Base-by-base conservation (phyloP, 2,888 invertebrate genomes). In the Gastracanthus pulcherrimus region DNA sequence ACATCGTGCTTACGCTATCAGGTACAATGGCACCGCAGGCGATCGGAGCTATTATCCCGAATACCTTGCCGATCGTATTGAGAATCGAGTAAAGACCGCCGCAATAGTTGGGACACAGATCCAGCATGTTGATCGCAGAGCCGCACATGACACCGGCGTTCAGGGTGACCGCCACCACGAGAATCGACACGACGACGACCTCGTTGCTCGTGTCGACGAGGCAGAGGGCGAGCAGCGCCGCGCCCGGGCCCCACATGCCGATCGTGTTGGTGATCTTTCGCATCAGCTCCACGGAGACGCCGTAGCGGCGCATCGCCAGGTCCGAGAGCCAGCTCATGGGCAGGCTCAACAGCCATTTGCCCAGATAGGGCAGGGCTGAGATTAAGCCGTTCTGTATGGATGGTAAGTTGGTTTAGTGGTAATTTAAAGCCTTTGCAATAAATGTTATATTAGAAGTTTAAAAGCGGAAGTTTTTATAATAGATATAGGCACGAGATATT, bases 351-450 rank as follows among this genome's bases (percentile, higher is more conserved):
- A 93, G 67, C 90, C 93, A 93, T 92, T 93, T 93, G 1, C 89
- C 90, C 26, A 94, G 89, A 85, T 94, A 94, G 3, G 94, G 94
- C 16, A 94, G 84, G 0, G 94, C 93, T 1, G 94, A 93, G 13
- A 93, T 88, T 16, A 91, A 41, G 0, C 93, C 93, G 84, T 93
- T 93, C 85, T 93, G 82, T 38, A 83, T 93, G 82, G 36, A 83
- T 84, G 69, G 19, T 58, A 23, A 23, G 9, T 11, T 26, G 6
- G 2, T 9, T 55, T 11, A 55, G 0, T 55, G 19, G 23, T n/a
- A n/a, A n/a, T n/a, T n/a, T n/a, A n/a, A n/a, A n/a, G n/a, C n/a
- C n/a, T n/a, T n/a, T n/a, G n/a, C n/a, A n/a, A n/a, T n/a, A n/a
- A n/a, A n/a, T n/a, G n/a, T n/a, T n/a, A n/a, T n/a, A n/a, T n/a